phyloP scores from a whole-genome alignment of 2,888 invertebrate species.

The Drosophila tripunctata region DNA sequence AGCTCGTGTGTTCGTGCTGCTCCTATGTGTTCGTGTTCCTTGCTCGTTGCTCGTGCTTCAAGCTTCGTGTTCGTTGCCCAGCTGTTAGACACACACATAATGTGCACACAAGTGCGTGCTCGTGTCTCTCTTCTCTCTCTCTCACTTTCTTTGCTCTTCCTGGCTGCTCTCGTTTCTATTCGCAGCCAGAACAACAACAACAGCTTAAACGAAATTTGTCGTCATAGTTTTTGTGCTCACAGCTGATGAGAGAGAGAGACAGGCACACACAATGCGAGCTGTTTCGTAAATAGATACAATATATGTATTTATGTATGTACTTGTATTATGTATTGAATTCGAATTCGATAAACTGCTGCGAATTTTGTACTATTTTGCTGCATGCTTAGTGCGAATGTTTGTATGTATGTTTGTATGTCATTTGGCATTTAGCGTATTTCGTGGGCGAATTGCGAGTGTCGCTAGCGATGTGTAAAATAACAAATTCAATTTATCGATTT shows the following conservation, averaged over 20 bases:
- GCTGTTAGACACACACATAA: constrained; percentile 36
- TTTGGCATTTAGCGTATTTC: constrained; percentile 33
- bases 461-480: constrained; percentile 20
- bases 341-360: constrained; percentile 31
- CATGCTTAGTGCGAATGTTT: background rate
- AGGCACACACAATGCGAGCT: constrained; percentile 21
- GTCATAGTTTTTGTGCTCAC: constrained; percentile 49
- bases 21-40: constrained; percentile 14
- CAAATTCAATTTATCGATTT: no score
- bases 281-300: constrained; percentile 22
- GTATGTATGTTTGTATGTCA: constrained; percentile 19
- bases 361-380: constrained; percentile 8
- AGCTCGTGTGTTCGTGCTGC: constrained; percentile 42
- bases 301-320: constrained; percentile 8
- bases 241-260: constrained; percentile 45
- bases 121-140: no score
- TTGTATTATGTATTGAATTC: constrained; percentile 33
- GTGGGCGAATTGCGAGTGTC: constrained; percentile 22
- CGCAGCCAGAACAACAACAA: constrained; percentile 4
- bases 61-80: constrained; percentile 29
- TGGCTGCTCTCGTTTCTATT: constrained; percentile 40
- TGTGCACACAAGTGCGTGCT: constrained; percentile 43
- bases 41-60: constrained; percentile 15
- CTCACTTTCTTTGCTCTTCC: background rate
- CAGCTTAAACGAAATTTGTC: constrained; percentile 37